Conservation (phyloP, 2,888 invertebrate species). For the Acronicta psi region DNA sequence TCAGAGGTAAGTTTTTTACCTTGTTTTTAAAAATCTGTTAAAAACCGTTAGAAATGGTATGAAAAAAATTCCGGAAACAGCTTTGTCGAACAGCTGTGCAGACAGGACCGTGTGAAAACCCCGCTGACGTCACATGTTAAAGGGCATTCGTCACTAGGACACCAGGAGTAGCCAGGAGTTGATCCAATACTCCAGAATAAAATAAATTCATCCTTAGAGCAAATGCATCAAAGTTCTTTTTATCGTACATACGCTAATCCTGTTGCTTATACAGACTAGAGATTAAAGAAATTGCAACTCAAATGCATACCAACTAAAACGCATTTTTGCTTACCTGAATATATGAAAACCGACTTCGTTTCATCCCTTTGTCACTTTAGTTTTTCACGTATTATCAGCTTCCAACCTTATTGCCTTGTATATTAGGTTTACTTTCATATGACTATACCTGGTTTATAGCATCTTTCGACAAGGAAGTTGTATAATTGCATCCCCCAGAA, state of each 20-base stretch:
- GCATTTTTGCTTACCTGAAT: conserved; percentile 13
- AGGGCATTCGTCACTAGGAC: conserved; percentile 77
- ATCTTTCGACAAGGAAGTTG: conserved; percentile 5
- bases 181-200: conserved; percentile 16
- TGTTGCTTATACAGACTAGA: not conserved
- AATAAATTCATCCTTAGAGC: conserved; percentile 21
- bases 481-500: conserved; percentile 55
- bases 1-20: no score
- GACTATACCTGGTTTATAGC: not conserved
- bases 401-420: conserved; percentile 17
- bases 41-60: conserved; percentile 12
- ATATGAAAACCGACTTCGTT: conserved; percentile 1
- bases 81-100: conserved; percentile 18
- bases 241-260: conserved; percentile 13
- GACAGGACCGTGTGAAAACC: conserved; percentile 48
- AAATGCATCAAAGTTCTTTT: conserved; percentile 17
- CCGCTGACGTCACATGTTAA: conserved; percentile 82
- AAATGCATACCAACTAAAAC: conserved; percentile 14
- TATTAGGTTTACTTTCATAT: conserved; percentile 8
- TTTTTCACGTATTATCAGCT: conserved; percentile 12
- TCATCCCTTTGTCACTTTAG: conserved; percentile 24
- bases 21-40: not conserved
- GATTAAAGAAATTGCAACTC: conserved; percentile 29
- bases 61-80: conserved; percentile 8
- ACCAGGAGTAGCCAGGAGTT: conserved; percentile 63